Evolutionary conservation across 2,888 invertebrate genomes (phyloP).

Genomic region (Agrotis segetum): DNA sequence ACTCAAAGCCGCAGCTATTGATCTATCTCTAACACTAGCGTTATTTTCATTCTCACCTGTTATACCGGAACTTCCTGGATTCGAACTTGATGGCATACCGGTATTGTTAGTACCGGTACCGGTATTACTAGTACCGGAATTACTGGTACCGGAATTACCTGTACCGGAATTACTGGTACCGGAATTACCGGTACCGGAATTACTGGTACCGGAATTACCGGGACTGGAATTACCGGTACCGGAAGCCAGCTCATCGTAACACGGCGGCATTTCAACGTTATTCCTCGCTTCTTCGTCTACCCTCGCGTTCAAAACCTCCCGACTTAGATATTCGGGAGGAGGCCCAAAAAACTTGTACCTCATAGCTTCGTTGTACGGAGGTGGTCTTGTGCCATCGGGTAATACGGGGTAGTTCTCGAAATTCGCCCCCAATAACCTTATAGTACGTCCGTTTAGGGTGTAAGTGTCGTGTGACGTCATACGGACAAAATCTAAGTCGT

Average conservation of each 20-base stretch:
- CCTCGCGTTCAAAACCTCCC: conserved; percentile 75
- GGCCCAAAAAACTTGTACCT: conserved; percentile 85
- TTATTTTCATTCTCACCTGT: conserved; percentile 21
- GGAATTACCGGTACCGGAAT: conserved; percentile 15
- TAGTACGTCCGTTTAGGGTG: conserved; percentile 86
- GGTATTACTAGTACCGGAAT: conserved; percentile 30
- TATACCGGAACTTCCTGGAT: conserved; percentile 7
- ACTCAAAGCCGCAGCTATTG: conserved; percentile 45
- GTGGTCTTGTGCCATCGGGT: conserved; percentile 74
- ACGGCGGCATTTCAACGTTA: conserved; percentile 85
- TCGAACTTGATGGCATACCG: conserved; percentile 5
- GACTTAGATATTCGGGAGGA: conserved; percentile 84
- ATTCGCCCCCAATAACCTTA: conserved; percentile 82
- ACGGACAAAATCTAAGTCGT: conserved; percentile 81
- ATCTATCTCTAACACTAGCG: conserved; percentile 53
- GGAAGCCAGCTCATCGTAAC: conserved; percentile 80
- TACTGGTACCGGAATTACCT: conserved; percentile 11
- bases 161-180: conserved; percentile 13
- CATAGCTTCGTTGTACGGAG: conserved; percentile 85
- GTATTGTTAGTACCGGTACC: neutral
- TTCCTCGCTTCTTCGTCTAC: conserved; percentile 78
- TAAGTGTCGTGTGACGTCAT: conserved; percentile 83
- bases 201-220: conserved; percentile 29
- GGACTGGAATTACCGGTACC: conserved; percentile 37
- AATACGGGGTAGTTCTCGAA: conserved; percentile 81